Conservation (phyloP, 1,140 invertebrate species). For the Tetramorium simillimum region DNA sequence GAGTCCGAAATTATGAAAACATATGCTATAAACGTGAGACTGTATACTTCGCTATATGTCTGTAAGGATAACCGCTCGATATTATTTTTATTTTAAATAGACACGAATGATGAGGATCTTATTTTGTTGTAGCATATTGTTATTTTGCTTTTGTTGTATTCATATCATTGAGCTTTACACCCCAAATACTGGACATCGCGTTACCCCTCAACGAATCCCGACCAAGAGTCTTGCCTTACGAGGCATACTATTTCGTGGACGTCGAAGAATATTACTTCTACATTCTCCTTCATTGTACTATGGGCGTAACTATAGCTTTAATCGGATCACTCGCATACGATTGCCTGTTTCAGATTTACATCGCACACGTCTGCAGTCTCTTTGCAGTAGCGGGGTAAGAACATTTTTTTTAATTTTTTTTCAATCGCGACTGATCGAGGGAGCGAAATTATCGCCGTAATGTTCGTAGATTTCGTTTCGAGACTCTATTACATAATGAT, state of each 20-base stretch:
- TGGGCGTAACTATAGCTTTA: neutral
- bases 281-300: neutral
- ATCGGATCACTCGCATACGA: neutral
- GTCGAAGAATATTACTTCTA: slow-evolving; percentile 28
- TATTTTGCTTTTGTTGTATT: neutral
- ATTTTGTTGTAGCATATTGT: too few species aligned
- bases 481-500: neutral
- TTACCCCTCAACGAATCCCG: slow-evolving; percentile 42
- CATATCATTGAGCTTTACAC: neutral
- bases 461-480: slow-evolving; percentile 25
- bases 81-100: too few species aligned
- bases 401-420: neutral
- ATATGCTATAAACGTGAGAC: too few species aligned
- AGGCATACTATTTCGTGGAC: slow-evolving; percentile 24
- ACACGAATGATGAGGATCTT: too few species aligned
- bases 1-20: too few species aligned
- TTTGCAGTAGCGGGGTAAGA: slow-evolving; percentile 43
- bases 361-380: slow-evolving; percentile 47
- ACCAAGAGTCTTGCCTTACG: neutral
- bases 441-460: neutral
- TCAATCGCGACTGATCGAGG: neutral
- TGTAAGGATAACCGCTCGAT: too few species aligned
- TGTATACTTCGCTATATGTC: too few species aligned
- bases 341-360: neutral
- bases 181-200: neutral